phyloP scores from a whole-genome alignment of 1,140 invertebrate genomes.

The Bombus pyrosoma region DNA sequence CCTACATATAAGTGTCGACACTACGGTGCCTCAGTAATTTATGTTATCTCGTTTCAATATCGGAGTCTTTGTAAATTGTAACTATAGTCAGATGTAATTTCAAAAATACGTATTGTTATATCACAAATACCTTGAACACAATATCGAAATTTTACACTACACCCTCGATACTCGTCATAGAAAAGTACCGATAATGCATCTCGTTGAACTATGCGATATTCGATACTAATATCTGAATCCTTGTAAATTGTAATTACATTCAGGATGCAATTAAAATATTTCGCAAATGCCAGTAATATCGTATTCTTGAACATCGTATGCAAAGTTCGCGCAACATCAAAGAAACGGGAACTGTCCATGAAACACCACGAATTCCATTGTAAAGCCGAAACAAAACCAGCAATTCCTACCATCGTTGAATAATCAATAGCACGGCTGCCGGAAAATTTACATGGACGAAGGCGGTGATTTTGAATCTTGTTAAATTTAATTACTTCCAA shows the following conservation, averaged over 20 bases:
- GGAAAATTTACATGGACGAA: background rate
- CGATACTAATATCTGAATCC: background rate
- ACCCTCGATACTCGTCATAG: too few relatives aligned
- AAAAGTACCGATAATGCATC: background rate
- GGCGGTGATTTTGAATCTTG: slow-evolving; percentile 13
- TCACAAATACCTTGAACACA: too few relatives aligned
- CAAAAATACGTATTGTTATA: too few relatives aligned
- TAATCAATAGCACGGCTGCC: background rate
- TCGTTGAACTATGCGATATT: background rate
- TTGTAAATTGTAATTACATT: background rate
- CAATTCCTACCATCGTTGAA: background rate
- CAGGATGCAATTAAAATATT: background rate
- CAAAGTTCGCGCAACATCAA: background rate
- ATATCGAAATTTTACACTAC: too few relatives aligned
- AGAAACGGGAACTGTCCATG: background rate
- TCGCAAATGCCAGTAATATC: background rate
- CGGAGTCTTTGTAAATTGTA: too few relatives aligned
- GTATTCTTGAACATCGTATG: background rate
- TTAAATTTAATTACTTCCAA: slow-evolving; percentile 44
- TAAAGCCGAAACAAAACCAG: background rate
- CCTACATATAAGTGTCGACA: too few relatives aligned
- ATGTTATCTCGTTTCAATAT: too few relatives aligned
- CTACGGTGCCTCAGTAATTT: too few relatives aligned
- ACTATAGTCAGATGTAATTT: too few relatives aligned
- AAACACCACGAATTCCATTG: too few relatives aligned